These are phyloP conservation scores for Podocnemis expansa DNA, from an alignment of 2,113 vertebrate species.

Conservation along the genomic window DNA sequence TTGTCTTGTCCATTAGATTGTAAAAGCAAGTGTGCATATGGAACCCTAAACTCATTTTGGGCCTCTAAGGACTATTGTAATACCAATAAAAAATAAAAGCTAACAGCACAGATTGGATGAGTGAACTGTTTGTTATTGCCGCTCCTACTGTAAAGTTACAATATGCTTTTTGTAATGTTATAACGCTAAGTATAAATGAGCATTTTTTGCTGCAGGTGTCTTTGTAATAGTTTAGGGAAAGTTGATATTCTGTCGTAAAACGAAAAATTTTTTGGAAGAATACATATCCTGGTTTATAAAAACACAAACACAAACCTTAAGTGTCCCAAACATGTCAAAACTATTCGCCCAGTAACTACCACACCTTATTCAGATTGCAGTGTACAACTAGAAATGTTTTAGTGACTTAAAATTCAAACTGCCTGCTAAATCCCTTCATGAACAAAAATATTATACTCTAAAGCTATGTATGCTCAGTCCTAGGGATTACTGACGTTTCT, in stretches of 20 bases:
- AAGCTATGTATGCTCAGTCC: not conserved
- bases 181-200: not conserved
- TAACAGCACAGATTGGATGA: not conserved
- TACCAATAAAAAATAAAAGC: not conserved
- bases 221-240: not conserved
- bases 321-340: not conserved
- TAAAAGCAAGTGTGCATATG: not conserved
- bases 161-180: not conserved
- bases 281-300: not conserved
- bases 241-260: not conserved
- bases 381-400: constrained; percentile 42
- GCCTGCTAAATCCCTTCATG: constrained; percentile 14
- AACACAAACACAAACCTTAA: constrained; percentile 23
- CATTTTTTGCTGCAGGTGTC: not conserved
- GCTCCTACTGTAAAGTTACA: not conserved
- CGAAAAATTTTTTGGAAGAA: not conserved
- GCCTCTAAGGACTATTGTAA: not conserved
- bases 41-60: not conserved
- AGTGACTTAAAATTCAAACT: constrained; percentile 34
- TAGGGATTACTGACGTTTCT: constrained; percentile 28
- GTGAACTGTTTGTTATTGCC: not conserved
- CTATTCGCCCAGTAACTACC: not conserved
- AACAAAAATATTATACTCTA: constrained; percentile 26
- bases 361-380: constrained; percentile 8
- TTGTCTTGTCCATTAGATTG: not conserved